Evolutionary conservation across 2,113 vertebrate species (phyloP), one percentile per base, ranked within the genome.

Genomic region (Gopherus evgoodei): DNA sequence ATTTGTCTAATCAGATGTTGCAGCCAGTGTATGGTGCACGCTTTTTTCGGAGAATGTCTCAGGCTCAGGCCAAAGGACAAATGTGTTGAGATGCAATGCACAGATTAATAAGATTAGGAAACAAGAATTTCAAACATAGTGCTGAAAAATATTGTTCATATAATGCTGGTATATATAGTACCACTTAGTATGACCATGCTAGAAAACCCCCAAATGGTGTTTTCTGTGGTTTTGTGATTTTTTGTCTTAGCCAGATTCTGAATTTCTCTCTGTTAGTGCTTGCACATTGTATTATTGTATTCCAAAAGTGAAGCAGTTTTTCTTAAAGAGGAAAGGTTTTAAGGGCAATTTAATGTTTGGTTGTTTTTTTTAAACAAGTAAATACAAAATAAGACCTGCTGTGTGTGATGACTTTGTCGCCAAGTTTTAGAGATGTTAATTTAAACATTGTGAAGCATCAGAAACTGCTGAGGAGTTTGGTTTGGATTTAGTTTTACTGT

Each of bases 331-430:
- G 57, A 88, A 94, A 91, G 17, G 25, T 4, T 94, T 88, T 92
- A 92, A 92, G 90, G 88, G 69, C 47, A 80, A 22, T 59, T 69
- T 69, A 90, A 84, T 52, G 19, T 93, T 97, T 94, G 49, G 12
- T 92, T 93, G 47, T 87, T 95, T 89, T 57, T 78, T 56, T 24
- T 86, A 86, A 92, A 92, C 29, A 83, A 17, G 19, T 29, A 80
- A 62, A 83, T 1, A 5, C n/a, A 93, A 93, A 94, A 88, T 53
- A 53, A 91, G 93, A 42, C 27, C 79, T 75, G 86, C 44, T 11
- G 21, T 0, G 0, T n/a, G 79, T 2, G 35, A 81, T 82, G 91
- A 50, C 49, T 38, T 2, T 38, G 50, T 50, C 85, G 88, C 82
- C 75, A 79, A 88, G 11, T 75, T 83, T 93, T 85, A 93, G 59